phyloP scores from a whole-genome alignment of 1,140 invertebrate species.

The Bombus consobrinus region DNA sequence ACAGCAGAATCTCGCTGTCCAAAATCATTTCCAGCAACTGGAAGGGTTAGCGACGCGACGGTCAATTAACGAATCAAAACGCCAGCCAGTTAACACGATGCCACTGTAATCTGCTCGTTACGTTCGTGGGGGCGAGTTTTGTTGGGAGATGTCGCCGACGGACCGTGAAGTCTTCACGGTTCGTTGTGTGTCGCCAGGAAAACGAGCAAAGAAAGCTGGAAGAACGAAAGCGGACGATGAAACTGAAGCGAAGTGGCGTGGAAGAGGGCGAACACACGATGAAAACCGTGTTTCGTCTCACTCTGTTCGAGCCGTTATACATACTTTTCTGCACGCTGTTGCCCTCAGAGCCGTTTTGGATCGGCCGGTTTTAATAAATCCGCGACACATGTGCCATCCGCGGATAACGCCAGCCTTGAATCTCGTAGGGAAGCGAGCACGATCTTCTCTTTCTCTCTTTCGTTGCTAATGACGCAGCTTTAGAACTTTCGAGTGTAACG shows the following conservation, averaged over 20 bases:
- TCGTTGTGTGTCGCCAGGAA: background rate
- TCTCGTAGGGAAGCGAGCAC: conserved; percentile 1
- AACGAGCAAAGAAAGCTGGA: background rate
- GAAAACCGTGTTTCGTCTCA: background rate
- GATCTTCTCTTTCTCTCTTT: background rate
- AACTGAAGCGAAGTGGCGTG: too few relatives aligned
- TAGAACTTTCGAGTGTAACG: conserved; percentile 32
- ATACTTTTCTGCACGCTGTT: background rate
- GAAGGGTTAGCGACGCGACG: too few relatives aligned
- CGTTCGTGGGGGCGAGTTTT: background rate
- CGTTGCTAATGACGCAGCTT: conserved; percentile 31
- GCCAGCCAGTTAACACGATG: background rate
- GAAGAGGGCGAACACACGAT: background rate
- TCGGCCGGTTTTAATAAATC: conserved; percentile 40
- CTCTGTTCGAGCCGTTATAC: background rate
- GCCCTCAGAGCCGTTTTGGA: background rate
- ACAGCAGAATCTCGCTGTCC: too few relatives aligned
- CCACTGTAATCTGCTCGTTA: background rate
- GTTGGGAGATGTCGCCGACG: background rate
- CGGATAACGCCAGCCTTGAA: conserved; percentile 41
- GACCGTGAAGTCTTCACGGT: background rate
- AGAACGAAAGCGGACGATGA: background rate
- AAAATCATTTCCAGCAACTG: background rate
- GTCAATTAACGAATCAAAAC: background rate
- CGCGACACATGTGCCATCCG: background rate